Evolutionary conservation across 1,140 invertebrate species (phyloP).

Genomic region (Caligus rogercresseyi): DNA sequence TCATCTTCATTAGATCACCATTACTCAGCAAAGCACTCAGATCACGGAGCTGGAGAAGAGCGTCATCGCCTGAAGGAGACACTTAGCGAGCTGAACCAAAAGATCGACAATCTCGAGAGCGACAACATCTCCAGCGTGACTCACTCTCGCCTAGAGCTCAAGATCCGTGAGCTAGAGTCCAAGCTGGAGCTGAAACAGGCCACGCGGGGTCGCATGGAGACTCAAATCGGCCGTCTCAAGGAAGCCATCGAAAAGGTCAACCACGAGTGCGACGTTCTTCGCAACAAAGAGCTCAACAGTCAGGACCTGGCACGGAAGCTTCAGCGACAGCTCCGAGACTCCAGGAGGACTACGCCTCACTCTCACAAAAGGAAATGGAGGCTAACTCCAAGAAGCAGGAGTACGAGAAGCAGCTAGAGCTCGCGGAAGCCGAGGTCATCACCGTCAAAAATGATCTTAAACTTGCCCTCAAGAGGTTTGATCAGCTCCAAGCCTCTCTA

Average conservation of each 20-base stretch:
- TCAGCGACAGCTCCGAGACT: slow-evolving; percentile 45
- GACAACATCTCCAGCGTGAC: slow-evolving; percentile 48
- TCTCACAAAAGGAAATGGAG: slow-evolving; percentile 49
- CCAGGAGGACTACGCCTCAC: slow-evolving; percentile 46
- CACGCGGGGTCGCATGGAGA: slow-evolving; percentile 54
- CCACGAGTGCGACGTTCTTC: slow-evolving; percentile 47
- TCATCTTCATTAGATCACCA: slow-evolving; percentile 33
- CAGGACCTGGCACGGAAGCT: slow-evolving; percentile 55
- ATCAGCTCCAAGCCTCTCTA: slow-evolving; percentile 64
- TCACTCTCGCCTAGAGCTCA: slow-evolving; percentile 47
- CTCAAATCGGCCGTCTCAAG: slow-evolving; percentile 40
- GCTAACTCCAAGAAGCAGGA: slow-evolving; percentile 45
- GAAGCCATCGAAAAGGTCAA: slow-evolving; percentile 62
- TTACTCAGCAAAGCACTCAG: slow-evolving; percentile 58
- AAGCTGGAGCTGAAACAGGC: slow-evolving; percentile 72
- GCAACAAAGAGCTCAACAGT: slow-evolving; percentile 48
- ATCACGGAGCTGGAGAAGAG: slow-evolving; percentile 37
- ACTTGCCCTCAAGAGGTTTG: slow-evolving; percentile 59
- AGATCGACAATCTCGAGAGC: slow-evolving; percentile 56
- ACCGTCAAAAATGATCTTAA: slow-evolving; percentile 46
- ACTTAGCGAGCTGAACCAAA: slow-evolving; percentile 49
- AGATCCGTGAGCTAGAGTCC: slow-evolving; percentile 68
- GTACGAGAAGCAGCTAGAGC: slow-evolving; percentile 44
- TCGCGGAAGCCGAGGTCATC: slow-evolving; percentile 30
- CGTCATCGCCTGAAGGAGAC: slow-evolving; percentile 23